Evolutionary conservation across 2,888 invertebrate genomes (phyloP), one percentile per base, ranked within the genome.

Genomic region (Stenodera caucasica): DNA sequence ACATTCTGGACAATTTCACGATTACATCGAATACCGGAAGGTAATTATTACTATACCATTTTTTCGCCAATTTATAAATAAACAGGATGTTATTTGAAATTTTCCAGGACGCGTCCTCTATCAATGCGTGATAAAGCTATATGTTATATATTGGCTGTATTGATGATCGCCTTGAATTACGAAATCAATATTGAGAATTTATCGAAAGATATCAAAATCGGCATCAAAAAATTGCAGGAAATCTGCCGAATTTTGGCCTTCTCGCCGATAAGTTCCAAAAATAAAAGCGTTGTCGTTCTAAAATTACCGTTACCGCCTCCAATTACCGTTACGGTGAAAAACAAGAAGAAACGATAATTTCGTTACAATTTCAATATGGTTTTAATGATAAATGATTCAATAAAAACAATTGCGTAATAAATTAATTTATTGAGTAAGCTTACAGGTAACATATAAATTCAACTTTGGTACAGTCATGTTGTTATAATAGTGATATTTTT

Each of bases 41-140:
- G 76, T 76, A 63, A 68, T 26, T 55, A 21, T 45, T 49, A 33
- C 14, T 18, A 55, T 18, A 49, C 40, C 55, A 18, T 57, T 49
- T 57, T 40, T 74, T 77, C 60, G 57, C 6, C 4, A 12, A 5
- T 37, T 37, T 4, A 15, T 6, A n/a, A 8, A 37, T 37, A 18
- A 37, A 45, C 45, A 18, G 45, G 45, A 45, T 15, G 15, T 1
- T 45, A 6, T 11, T 35, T 4, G 1, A 5, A 14, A 11, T 35
- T 35, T 45, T 45, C 11, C 7, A 78, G 79, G 51, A 67, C 68
- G 33, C 70, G 80, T n/a, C 77, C 80, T 1, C 29, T 72, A 30
- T 71, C 73, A 49, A 78, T 80, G 77, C 74, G 73, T 57, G 79
- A 80, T 65, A 80, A 80, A 67, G 66, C 74, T 18, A 55, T 77